Conservation (phyloP, 1,140 invertebrate genomes). For the Drosophila arawakana region DNA sequence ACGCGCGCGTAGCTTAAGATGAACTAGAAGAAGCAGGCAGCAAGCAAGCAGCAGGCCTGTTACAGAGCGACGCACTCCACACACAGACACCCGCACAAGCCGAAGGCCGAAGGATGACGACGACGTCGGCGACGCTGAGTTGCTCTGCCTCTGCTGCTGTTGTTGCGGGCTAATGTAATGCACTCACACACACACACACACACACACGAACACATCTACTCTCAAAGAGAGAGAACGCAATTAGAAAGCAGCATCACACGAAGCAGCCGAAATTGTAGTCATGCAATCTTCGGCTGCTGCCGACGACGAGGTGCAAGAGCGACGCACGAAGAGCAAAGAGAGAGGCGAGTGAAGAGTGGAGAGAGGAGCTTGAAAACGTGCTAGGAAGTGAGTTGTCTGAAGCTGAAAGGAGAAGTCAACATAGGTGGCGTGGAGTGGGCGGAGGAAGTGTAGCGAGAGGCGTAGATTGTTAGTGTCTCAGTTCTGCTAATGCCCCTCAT, state of each 20-base stretch:
- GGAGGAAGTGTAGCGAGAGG: neutral
- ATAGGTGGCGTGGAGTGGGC: neutral
- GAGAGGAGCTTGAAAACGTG: conserved; percentile 3
- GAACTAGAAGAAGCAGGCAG: conserved; percentile 83
- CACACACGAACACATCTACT: neutral
- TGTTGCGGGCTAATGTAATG: conserved; percentile 75
- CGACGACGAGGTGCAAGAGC: conserved; percentile 16
- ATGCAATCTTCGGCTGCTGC: conserved; percentile 62
- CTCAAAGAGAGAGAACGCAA: conserved; percentile 62
- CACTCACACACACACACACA: conserved; percentile 54
- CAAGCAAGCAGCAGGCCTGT: conserved; percentile 59
- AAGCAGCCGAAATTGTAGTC: conserved; percentile 63
- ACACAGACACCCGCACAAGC: conserved; percentile 20
- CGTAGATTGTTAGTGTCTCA: neutral
- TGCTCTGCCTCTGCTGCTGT: conserved; percentile 47
- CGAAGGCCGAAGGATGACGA: conserved; percentile 38
- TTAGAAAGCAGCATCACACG: conserved; percentile 73
- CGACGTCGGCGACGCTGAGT: conserved; percentile 49
- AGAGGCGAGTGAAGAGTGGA: neutral
- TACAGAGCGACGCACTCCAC: conserved; percentile 41
- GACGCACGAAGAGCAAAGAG: conserved; percentile 15
- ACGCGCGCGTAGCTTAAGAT: conserved; percentile 82
- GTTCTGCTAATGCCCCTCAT: conserved; percentile 36
- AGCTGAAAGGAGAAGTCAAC: conserved; percentile 21
- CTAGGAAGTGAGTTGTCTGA: conserved; percentile 27